Conservation (phyloP, 2,797 vertebrate species). For the Manis pentadactyla region DNA sequence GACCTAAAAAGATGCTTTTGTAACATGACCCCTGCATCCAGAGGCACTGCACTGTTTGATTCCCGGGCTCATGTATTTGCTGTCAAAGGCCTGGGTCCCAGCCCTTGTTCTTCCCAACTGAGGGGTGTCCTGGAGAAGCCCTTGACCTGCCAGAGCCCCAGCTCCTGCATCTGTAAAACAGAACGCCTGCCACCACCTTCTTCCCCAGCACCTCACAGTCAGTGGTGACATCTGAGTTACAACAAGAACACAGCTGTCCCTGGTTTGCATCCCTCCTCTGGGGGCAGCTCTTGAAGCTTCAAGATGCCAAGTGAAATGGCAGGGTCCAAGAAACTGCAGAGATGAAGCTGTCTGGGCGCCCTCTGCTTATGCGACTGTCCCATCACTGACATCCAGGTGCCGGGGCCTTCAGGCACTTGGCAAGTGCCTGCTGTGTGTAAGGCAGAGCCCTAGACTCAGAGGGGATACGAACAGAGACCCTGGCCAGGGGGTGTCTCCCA, state of each 20-base stretch:
- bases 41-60: fast-evolving
- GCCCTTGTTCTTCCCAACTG: neutral
- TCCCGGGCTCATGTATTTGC: neutral
- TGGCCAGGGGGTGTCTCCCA: no score
- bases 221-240: neutral
- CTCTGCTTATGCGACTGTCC: neutral
- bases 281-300: neutral
- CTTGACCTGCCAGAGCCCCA: no score
- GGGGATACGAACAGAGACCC: neutral
- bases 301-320: neutral
- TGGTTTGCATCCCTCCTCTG: neutral
- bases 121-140: neutral
- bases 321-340: neutral
- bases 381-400: neutral
- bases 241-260: neutral
- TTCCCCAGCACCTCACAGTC: fast-evolving
- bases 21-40: neutral
- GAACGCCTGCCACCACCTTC: neutral
- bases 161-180: neutral
- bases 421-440: neutral
- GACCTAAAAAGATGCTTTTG: neutral
- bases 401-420: neutral
- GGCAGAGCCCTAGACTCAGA: neutral
- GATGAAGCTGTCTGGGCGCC: neutral
- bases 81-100: neutral